Percentiles rank a stretch among this genome's conserved stretches.
phyloP scores from a whole-genome alignment of 2,113 vertebrate species.

The Cyprinodon brontotheroides region DNA sequence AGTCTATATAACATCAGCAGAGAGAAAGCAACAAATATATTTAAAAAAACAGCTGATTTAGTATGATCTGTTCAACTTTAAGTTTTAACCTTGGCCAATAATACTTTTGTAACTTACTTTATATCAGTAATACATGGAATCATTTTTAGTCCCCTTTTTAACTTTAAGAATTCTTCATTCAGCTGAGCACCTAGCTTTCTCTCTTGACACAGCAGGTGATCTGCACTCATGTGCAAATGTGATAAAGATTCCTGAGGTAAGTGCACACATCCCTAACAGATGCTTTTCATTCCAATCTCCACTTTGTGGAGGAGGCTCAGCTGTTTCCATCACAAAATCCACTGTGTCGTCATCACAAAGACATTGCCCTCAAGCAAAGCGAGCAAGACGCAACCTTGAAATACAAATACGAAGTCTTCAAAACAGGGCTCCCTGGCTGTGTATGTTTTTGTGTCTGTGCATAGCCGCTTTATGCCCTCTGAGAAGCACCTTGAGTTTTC shows the following conservation, averaged over 20 bases:
- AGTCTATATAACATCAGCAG: background rate
- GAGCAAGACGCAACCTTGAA: slow-evolving; percentile 57
- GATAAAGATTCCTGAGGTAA: background rate
- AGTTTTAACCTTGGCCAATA: background rate
- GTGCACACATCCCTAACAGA: background rate
- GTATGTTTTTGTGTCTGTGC: slow-evolving; percentile 15
- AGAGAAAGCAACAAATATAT: background rate
- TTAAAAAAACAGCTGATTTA: background rate
- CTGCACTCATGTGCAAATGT: slow-evolving; percentile 11
- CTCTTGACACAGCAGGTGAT: background rate
- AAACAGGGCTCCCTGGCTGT: slow-evolving; percentile 38
- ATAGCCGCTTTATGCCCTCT: slow-evolving; percentile 20
- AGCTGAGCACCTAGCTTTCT: background rate
- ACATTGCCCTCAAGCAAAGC: slow-evolving; percentile 50
- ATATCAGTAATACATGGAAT: background rate
- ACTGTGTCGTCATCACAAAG: slow-evolving; percentile 53
- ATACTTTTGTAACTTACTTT: background rate
- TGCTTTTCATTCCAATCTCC: slow-evolving; percentile 19
- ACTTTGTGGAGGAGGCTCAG: slow-evolving; percentile 11
- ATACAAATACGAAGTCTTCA: slow-evolving; percentile 60
- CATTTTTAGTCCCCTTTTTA: background rate
- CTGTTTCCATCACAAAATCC: slow-evolving; percentile 21
- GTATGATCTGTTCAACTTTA: too few species aligned
- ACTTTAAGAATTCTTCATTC: background rate
- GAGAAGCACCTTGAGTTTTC: slow-evolving; percentile 54